Base-by-base conservation (phyloP, 2,113 vertebrate species). In the Podarcis raffonei region DNA sequence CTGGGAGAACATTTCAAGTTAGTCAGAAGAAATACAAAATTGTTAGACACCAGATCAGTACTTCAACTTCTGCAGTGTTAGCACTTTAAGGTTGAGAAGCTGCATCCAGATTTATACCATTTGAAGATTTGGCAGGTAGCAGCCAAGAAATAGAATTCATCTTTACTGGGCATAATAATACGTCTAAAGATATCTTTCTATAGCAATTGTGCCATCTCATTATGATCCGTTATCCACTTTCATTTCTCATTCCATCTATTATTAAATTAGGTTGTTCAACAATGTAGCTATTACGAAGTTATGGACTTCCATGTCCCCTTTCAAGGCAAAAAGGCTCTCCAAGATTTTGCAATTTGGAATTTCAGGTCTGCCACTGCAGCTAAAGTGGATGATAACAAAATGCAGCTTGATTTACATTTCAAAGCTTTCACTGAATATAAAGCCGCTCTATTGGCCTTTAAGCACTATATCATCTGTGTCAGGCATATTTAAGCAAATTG, bases 191-290 rank as follows among this genome's bases (percentile, higher is more conserved):
- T 57, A 69, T 53, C 65, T 80, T 71, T n/a, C n/a, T 22, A 80
- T 66, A 87, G 23, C 48, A 72, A 72, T 39, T 76, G 72, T 75
- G 72, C 53, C 53, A 85, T 85, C 66, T 81, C 48, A 71, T 81
- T 87, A 71, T 71, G 48, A 57, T 87, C 65, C 8, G 37, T 86
- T 86, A 78, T 68, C 59, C 75, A 78, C 53, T 93, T 94, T 95
- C 89, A 92, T 82, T 93, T 90, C 90, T 6, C 48, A 80, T 93
- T 94, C 89, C 93, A 87, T 94, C 90, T 90, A 93, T 90, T 94
- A 93, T 93, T 89, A 90, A 92, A 83, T 91, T 93, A 89, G 88
- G 92, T 94, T 92, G 85, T 94, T 94, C 91, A 95, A 89, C 92
- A 95, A 89, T 92, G 84, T 81, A 94, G 93, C 85, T 86, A 90